Conservation (phyloP, 2,797 vertebrate species). For the Myotis myotis region DNA sequence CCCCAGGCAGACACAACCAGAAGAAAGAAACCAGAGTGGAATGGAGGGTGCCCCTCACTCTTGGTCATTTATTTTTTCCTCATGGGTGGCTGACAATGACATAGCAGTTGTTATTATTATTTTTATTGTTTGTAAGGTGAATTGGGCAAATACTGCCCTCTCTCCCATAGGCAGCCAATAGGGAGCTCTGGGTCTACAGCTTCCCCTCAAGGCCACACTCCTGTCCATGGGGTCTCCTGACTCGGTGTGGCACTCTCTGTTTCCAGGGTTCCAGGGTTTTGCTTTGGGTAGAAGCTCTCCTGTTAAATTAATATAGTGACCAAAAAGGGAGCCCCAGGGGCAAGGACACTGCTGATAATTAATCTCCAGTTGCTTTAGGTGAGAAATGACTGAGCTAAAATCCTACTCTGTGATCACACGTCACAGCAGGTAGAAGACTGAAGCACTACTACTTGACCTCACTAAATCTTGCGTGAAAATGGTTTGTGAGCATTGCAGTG, state of each 20-base stretch:
- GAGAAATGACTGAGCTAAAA: slow-evolving; percentile 59
- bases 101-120: not conserved
- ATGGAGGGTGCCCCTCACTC: too few species aligned
- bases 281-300: slow-evolving; percentile 74
- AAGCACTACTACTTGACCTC: slow-evolving; percentile 47
- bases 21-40: fast-evolving
- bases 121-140: slow-evolving; percentile 11
- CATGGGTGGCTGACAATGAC: not conserved
- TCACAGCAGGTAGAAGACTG: slow-evolving; percentile 57
- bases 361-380: slow-evolving; percentile 57
- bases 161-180: slow-evolving; percentile 69
- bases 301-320: slow-evolving; percentile 78
- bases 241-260: slow-evolving; percentile 40
- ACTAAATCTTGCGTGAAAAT: not conserved
- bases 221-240: slow-evolving; percentile 48
- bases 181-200: slow-evolving; percentile 65
- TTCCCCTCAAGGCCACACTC: slow-evolving; percentile 73
- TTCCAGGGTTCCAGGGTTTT: slow-evolving; percentile 72
- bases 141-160: slow-evolving; percentile 65
- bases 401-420: slow-evolving; percentile 60
- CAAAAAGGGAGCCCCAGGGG: slow-evolving; percentile 69
- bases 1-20: fast-evolving
- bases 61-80: not conserved
- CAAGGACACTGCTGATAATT: slow-evolving; percentile 40
- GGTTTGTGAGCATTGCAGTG: not conserved